Evolutionary conservation across 2,113 vertebrate genomes (phyloP), one percentile per base, ranked within the genome.

Genomic region (Ramphastos sulfuratus): DNA sequence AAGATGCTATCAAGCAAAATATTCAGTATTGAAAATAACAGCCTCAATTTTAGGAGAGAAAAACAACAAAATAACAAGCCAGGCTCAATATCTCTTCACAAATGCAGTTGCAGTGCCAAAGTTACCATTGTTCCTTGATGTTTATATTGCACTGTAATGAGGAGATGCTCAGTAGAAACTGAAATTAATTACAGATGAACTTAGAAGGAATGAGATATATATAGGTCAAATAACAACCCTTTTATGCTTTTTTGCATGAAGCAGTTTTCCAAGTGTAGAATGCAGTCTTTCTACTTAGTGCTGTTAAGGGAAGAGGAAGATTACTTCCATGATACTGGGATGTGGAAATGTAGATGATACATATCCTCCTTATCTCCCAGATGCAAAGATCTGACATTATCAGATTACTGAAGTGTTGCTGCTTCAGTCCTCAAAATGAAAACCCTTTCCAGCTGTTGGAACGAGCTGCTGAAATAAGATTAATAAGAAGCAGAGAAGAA

Each of bases 1-100:
- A 87, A 92, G 75, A 89, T 82, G 31, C 80, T 95, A 93, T 94
- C 75, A 91, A 76, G 82, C 46, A 85, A 95, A 92, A 3, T 12
- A 77, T 71, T 74, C 78, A 48, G n/a, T 82, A 71, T 79, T 82
- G 35, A 77, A 93, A 92, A 87, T 69, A 90, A 48, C 44, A 94
- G 31, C 52, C 30, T 63, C 71, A 50, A 44, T 9, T 82, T 60
- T 44, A 30, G 70, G 61, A 6, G 50, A 12, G 50, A 52, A 52
- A 73, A 77, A 90, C 27, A 35, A 7, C 79, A 72, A 73, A 54
- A 37, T 17, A 30, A 5, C 2, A 37, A 12, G 46, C 20, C 28
- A 80, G 18, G 35, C n/a, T 52, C 44, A 35, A 6, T 74, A 73
- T 46, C 69, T 82, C 46, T 74, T 11, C 15, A 95, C 31, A 88